Conservation (phyloP, 2,113 vertebrate genomes). For the Arothron firmamentum region DNA sequence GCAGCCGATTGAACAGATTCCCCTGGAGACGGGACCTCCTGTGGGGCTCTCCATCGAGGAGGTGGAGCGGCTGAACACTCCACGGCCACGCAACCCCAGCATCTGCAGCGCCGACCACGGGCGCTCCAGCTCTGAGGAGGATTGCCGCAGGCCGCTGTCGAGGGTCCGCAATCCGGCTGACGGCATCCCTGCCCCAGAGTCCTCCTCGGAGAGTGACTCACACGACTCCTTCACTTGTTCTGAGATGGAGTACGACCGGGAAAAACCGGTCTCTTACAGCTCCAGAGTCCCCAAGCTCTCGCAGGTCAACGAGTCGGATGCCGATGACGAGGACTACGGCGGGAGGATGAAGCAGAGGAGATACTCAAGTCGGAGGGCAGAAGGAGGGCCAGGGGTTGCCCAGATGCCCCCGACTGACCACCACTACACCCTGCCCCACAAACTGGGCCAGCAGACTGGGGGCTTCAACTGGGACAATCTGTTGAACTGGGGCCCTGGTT, state of each 20-base stretch:
- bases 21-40: constrained; percentile 85
- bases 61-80: constrained; percentile 95
- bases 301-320: constrained; percentile 95
- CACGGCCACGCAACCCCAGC: constrained; percentile 93
- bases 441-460: constrained; percentile 82
- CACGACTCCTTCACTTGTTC: constrained; percentile 99
- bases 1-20: constrained; percentile 89
- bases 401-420: constrained; percentile 64
- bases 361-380: constrained; percentile 87
- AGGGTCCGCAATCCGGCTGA: constrained; percentile 92
- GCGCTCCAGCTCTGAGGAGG: constrained; percentile 92
- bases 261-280: constrained; percentile 84
- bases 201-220: constrained; percentile 97
- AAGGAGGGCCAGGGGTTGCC: constrained; percentile 79
- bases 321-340: constrained; percentile 92
- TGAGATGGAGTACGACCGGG: constrained; percentile 96
- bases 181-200: constrained; percentile 90
- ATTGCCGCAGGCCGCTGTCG: constrained; percentile 88
- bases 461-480: constrained; percentile 97
- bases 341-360: constrained; percentile 86
- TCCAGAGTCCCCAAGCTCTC: constrained; percentile 94
- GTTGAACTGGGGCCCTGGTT: constrained; percentile 97
- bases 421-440: constrained; percentile 82
- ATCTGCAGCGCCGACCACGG: constrained; percentile 97
- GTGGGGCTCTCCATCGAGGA: constrained; percentile 95